Evolutionary conservation across 1,140 invertebrate species (phyloP), one percentile per base, ranked within the genome.

Genomic region (Papilio dardanus): DNA sequence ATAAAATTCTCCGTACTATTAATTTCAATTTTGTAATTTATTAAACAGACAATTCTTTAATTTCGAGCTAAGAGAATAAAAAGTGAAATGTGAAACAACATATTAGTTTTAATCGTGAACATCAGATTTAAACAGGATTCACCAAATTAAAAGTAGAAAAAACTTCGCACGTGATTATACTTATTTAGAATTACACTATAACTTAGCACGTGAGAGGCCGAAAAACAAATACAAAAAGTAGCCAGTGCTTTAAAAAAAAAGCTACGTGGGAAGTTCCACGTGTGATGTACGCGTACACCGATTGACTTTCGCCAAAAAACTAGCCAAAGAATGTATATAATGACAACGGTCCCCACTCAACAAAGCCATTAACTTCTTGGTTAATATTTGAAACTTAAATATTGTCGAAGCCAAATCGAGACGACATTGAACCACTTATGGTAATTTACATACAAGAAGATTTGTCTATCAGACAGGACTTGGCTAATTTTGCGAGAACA

Each of bases 271-370:
- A 30, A 10, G 24, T 62, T 30, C 24, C 24, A 62, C 24, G 10
- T 62, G 54, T 12, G 10, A 54, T 30, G 19, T 40, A 40, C 67
- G 35, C 33, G 67, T 69, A 21, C 24, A 19, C 35, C 24, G 35
- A 14, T 21, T 28, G 33, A 40, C 67, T 69, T 69, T 69, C 21
- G 12, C 33, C 3, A 19, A 67, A 42, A 69, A 69, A 69, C 67
- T 69, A n/a, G 35, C 10, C 14, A 62, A 21, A 35, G 31, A 24
- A 24, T 69, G 3, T 24, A 35, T 68, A 40, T 37, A 37, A 21
- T 24, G 10, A 69, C 33, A 40, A 69, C 33, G 7, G 35, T 40
- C 67, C 67, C 67, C 67, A 24, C 66, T 33, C 4, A 12, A 40
- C 67, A 35, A 40, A 67, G 65, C 19, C 42, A 46, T 46, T 46